Base-by-base conservation (phyloP, 2,888 invertebrate genomes). In the Drosophila phalerata region DNA sequence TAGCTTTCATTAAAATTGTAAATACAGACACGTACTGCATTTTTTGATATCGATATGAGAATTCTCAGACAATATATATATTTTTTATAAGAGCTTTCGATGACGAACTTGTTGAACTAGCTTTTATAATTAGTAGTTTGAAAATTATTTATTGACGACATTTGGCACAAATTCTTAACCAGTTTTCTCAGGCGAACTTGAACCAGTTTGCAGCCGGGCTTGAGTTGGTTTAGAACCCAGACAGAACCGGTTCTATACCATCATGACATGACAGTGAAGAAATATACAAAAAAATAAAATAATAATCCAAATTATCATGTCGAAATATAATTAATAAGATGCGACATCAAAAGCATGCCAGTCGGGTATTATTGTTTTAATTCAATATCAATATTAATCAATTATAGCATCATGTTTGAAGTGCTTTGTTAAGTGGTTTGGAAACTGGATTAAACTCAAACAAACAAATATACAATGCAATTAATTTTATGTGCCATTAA, bases 131-230 rank as follows among this genome's bases (percentile, higher is more conserved):
- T 52, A 58, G 37, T 28, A 49, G 53, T 71, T 51, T 34, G 37
- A 38, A 45, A 61, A 53, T 61, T 53, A 40, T 49, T 72, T 32
- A 52, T 48, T 47, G 47, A n/a, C 69, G 57, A 42, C 42, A 62
- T 55, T 64, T 56, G 73, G 17, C 55, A 51, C 73, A 28, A 56
- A 47, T 69, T 55, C 22, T 51, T 32, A 73, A 73, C 69, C 74
- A 71, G 67, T 73, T 71, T 53, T 25, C 13, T 11, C 13, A 42
- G n/a, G 37, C 51, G 22, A 40, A 42, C 64, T 38, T 58, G 40
- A 76, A 75, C 76, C 47, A 72, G 72, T 75, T 75, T 61, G 49
- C 42, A 43, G 67, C 25, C 49, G 30, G 37, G 37, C 60, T 57
- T 28, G 10, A 34, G n/a, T 57, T 57, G 42, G 42, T 34, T 64